These are phyloP conservation scores for Amphilophus citrinellus DNA, from an alignment of 2,113 vertebrate species.

Conservation along the genomic window DNA sequence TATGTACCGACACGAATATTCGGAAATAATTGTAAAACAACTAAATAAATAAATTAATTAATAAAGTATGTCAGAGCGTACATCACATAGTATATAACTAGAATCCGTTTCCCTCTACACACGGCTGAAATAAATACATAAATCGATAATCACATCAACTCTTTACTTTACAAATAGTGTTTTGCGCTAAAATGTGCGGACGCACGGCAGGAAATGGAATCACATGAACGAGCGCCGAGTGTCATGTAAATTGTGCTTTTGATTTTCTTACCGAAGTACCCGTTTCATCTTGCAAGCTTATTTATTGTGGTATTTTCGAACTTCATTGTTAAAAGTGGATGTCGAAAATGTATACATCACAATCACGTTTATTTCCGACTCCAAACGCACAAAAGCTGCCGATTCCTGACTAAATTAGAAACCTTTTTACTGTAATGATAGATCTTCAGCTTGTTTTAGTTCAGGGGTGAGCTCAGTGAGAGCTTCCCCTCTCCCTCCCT, in stretches of 20 bases:
- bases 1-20: neutral
- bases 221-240: conserved; percentile 15
- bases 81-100: neutral
- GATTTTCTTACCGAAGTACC: neutral
- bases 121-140: neutral
- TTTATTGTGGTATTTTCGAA: neutral
- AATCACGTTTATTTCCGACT: neutral
- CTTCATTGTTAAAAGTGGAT: neutral
- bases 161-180: conserved; percentile 3
- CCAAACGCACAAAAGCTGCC: neutral
- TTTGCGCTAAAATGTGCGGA: conserved; percentile 33
- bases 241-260: neutral
- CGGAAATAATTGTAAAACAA: neutral
- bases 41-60: neutral
- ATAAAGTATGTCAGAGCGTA: neutral
- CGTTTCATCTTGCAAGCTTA: neutral
- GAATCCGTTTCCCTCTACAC: neutral
- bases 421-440: conserved; percentile 23
- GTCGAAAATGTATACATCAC: neutral
- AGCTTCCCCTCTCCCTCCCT: neutral
- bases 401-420: neutral
- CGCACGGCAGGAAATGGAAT: conserved; percentile 3
- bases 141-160: conserved; percentile 11
- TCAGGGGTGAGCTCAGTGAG: neutral
- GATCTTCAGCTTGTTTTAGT: neutral